These are phyloP conservation scores for Gopherus evgoodei DNA, from an alignment of 2,113 vertebrate species.

Conservation along the genomic window DNA sequence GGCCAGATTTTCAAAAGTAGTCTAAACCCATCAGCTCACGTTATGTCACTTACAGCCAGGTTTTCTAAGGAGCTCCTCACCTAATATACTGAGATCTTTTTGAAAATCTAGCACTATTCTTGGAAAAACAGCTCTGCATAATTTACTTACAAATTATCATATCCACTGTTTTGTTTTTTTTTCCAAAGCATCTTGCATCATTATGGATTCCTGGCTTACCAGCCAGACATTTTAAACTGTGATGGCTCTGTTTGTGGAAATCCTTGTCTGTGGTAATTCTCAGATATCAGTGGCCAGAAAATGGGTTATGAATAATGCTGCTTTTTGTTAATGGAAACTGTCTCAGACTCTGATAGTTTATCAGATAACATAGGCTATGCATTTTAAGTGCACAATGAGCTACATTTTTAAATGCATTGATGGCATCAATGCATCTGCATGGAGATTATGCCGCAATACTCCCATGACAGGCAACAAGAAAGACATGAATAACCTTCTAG, in stretches of 20 bases:
- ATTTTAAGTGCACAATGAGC: neutral
- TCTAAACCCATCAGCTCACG: neutral
- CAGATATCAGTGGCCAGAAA: constrained; percentile 44
- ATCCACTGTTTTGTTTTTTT: constrained; percentile 58
- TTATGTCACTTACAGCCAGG: constrained; percentile 48
- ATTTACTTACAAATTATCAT: constrained; percentile 71
- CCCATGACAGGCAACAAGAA: neutral
- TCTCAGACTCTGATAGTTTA: constrained; percentile 32
- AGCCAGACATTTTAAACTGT: neutral
- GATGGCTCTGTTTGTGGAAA: neutral
- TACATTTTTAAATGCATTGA: neutral
- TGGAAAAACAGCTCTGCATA: constrained; percentile 12
- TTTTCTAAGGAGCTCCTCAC: constrained; percentile 44
- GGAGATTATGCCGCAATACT: neutral
- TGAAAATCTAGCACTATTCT: neutral
- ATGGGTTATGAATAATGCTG: constrained; percentile 19
- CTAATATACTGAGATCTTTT: constrained; percentile 41
- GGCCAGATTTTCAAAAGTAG: neutral
- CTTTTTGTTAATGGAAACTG: constrained; percentile 33
- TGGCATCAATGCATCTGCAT: neutral
- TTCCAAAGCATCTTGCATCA: constrained; percentile 66
- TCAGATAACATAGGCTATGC: constrained; percentile 49
- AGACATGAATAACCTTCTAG: neutral
- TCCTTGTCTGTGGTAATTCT: constrained; percentile 9
- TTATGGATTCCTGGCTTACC: constrained; percentile 63